Percentiles rank a stretch among this genome's conserved stretches.
These are phyloP conservation scores for Acrocephalus arundinaceus DNA, from an alignment of 2,113 vertebrate genomes.

Conservation along the genomic window DNA sequence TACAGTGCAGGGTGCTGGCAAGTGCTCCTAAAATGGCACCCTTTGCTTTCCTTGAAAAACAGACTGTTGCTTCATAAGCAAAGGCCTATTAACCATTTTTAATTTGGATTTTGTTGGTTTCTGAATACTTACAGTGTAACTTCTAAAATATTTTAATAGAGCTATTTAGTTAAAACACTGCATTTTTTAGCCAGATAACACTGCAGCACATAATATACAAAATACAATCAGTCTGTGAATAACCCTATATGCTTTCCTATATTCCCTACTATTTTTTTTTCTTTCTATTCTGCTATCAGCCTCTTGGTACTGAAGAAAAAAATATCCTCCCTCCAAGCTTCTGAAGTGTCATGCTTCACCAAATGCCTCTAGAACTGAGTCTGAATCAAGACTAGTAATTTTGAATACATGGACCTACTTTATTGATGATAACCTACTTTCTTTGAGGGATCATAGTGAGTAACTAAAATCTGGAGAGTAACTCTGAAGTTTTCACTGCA, in stretches of 20 bases:
- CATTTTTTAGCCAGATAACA: neutral
- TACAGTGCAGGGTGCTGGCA: neutral
- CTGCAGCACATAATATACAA: neutral
- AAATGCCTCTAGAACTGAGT: neutral
- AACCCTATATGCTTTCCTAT: neutral
- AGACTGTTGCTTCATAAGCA: neutral
- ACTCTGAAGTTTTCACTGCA: neutral
- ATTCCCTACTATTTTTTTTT: neutral
- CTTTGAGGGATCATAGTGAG: neutral
- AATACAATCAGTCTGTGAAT: neutral
- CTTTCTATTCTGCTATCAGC: neutral
- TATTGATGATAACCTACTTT: neutral
- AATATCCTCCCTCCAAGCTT: neutral
- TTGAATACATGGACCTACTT: neutral
- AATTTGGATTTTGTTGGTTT: neutral
- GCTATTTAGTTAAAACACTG: neutral
- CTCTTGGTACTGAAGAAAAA: neutral
- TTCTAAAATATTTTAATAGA: neutral
- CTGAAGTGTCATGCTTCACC: neutral
- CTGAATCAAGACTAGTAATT: neutral
- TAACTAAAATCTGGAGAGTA: neutral
- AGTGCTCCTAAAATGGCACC: neutral
- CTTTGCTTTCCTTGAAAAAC: neutral
- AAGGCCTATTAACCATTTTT: neutral
- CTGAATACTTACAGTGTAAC: neutral